Percentiles rank a stretch among this genome's conserved stretches.
Conservation (phyloP, 2,113 vertebrate genomes). For the Pluvialis apricaria region DNA sequence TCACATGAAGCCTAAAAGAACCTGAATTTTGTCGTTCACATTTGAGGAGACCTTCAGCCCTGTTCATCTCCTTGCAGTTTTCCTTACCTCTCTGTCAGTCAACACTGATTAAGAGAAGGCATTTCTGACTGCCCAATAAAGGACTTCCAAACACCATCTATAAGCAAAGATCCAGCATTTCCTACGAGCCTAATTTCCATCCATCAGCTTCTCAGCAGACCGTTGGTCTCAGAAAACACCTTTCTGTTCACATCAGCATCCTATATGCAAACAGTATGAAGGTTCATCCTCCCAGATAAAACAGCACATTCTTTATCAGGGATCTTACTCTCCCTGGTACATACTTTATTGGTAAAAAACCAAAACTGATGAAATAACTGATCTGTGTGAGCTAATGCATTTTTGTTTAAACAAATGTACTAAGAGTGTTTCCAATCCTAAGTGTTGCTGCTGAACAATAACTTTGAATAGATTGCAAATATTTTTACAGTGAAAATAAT, state of each 20-base stretch:
- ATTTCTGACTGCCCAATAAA: neutral
- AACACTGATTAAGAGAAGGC: neutral
- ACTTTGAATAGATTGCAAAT: neutral
- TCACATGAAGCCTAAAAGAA: neutral
- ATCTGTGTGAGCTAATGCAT: neutral
- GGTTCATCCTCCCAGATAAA: neutral
- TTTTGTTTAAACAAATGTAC: neutral
- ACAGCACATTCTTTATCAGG: neutral
- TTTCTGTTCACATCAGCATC: neutral
- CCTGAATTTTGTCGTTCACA: neutral
- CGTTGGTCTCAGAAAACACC: neutral
- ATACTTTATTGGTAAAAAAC: neutral
- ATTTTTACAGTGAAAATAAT: neutral
- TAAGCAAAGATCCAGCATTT: neutral
- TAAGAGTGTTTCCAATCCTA: neutral
- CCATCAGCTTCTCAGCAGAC: neutral
- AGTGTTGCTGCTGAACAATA: neutral
- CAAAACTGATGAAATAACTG: neutral
- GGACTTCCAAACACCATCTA: neutral
- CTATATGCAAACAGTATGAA: neutral
- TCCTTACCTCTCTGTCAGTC: neutral
- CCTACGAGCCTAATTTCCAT: neutral
- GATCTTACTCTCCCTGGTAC: neutral
- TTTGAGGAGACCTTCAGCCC: neutral
- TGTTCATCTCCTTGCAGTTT: neutral